Conservation (phyloP, 1,140 invertebrate genomes). For the Hetaerina americana region DNA sequence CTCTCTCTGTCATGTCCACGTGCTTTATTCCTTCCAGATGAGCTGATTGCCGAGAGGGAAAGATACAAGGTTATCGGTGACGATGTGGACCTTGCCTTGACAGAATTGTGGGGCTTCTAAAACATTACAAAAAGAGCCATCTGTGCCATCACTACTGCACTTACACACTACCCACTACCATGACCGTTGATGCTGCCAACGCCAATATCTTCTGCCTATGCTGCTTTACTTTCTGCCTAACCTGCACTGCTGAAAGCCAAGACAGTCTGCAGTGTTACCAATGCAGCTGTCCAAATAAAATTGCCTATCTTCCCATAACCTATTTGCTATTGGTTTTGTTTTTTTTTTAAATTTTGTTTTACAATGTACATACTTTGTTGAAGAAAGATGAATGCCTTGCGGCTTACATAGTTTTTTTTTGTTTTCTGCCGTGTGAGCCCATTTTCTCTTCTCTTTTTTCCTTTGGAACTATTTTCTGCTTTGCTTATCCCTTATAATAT, state of each 20-base stretch:
- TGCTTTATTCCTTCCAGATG: conserved; percentile 59
- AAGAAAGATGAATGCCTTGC: neutral
- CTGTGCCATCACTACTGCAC: conserved; percentile 16
- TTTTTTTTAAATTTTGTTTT: neutral
- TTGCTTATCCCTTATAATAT: neutral
- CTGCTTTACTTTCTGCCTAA: neutral
- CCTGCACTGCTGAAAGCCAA: neutral
- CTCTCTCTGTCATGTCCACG: neutral
- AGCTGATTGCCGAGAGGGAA: conserved; percentile 96
- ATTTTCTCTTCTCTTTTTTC: neutral
- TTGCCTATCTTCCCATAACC: neutral
- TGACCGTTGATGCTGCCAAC: neutral
- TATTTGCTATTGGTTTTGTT: neutral
- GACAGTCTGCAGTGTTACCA: neutral
- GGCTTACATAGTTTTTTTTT: neutral
- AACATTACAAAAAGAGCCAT: conserved; percentile 17
- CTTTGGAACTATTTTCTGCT: neutral
- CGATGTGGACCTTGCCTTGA: conserved; percentile 95
- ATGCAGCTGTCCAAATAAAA: neutral
- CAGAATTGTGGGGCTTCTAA: conserved; percentile 85
- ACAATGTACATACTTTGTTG: neutral
- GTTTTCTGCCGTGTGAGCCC: neutral
- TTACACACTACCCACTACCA: neutral
- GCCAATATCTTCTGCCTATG: neutral
- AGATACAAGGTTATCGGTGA: conserved; percentile 99